A percentile compares a stretch with the other conserved stretches of the same genome.
Evolutionary conservation across 2,113 vertebrate genomes (phyloP).

Genomic region (Nyctereutes procyonoides): DNA sequence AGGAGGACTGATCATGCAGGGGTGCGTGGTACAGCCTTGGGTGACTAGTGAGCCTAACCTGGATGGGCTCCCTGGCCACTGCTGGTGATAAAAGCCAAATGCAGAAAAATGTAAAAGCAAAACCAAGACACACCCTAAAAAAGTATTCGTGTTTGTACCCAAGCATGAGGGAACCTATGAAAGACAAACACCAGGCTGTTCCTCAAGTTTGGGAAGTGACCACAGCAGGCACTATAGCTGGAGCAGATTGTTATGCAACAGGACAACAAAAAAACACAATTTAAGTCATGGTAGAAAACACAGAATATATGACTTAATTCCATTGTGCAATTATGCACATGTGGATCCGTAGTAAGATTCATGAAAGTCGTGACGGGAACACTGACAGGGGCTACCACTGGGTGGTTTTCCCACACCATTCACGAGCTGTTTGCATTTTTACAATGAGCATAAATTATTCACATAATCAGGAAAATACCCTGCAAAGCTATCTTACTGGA

Average conservation of each 20-base stretch:
- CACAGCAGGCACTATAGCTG: rapidly evolving
- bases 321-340: not conserved
- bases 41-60: not conserved
- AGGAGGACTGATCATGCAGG: not conserved
- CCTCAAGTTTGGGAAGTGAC: too few relatives aligned
- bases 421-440: not conserved
- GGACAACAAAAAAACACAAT: not conserved
- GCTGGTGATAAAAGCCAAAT: not conserved
- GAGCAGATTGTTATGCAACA: not conserved
- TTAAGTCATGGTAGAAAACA: not conserved
- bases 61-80: not conserved
- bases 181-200: not conserved
- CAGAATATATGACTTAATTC: too few relatives aligned
- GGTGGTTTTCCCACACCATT: not conserved
- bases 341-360: not conserved
- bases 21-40: not conserved
- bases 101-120: not conserved
- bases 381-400: rapidly evolving
- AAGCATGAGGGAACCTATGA: not conserved
- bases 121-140: not conserved
- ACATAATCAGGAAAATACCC: not conserved
- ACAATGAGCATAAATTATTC: not conserved
- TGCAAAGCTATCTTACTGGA: not conserved
- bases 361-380: not conserved
- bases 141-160: not conserved